Base-by-base conservation (phyloP, 1,140 invertebrate species). In the Ganaspis sp. region DNA sequence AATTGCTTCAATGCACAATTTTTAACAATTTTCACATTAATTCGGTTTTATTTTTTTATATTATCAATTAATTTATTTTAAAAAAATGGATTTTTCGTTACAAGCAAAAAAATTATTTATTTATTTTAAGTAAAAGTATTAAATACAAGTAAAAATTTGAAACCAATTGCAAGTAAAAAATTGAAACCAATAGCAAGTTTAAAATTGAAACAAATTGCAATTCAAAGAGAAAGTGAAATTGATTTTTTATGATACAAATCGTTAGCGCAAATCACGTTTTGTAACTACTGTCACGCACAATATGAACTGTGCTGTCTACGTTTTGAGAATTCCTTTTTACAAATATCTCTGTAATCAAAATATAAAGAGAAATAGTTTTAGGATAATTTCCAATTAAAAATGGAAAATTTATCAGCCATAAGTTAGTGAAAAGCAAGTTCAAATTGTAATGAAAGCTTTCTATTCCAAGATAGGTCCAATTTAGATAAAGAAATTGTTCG, bases 311-410 rank as follows among this genome's bases (percentile, higher is more conserved):
- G 15, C 45, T 17, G 4, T 2, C n/a, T 6, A 49, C 15, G 4
- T 49, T 19, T 49, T 19, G 4, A 19, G 0, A 49, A 19, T 19
- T 49, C 19, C 19, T 49, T 49, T n/a, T 49, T 49, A 8, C 12
- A 17, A 49, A 17, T 49, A 6, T 49, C 19, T 49, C 45, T 49
- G 8, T 49, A 49, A 40, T 11, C 8, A 40, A 40, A 40, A 40
- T 11, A 40, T 49, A 49, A 17, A 49, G 45, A 49, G 23, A 64
- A 64, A 29, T 64, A 64, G 58, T 64, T 34, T n/a, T 64, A 64
- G 58, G 26, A 64, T 29, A 29, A 64, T 29, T 64, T 64, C 21
- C 58, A 29, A 26, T 26, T 64, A 64, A 64, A 15, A 26, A 29
- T n/a, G 9, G 26, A n/a, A 64, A 34, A 64, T 9, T 4, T 45